Evolutionary conservation across 1,140 invertebrate genomes (phyloP), one percentile per base, ranked within the genome.

Genomic region (Neodiprion pinetum): DNA sequence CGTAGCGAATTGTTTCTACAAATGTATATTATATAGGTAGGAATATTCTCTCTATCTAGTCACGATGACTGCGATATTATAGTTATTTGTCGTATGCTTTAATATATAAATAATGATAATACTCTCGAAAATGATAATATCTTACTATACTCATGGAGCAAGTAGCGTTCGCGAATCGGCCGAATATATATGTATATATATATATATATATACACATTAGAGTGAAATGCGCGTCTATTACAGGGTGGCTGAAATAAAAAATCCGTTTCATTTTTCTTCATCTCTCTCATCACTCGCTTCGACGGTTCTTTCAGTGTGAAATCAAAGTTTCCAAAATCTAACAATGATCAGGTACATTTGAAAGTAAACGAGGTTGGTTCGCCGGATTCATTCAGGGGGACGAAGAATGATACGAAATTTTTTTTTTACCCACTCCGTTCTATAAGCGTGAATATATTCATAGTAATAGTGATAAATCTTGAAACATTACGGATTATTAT

Each of bases 81-180:
- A 12, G n/a, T 17, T 14, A 61, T 61, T 61, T 12, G 11, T 61
- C 53, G 4, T 17, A 40, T 40, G 28, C 28, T 40, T 40, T 40
- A 40, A 40, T 40, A 40, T 40, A 40, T 5, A 3, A 40, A 5
- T 40, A 40, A 40, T 40, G 28, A 61, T 61, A 17, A 61, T 61
- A 61, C 53, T 61, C 53, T 9, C n/a, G 53, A 5, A 5, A 61
- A 61, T 61, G 53, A 61, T 61, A 12, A 61, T 61, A 40, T 40
- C 28, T 40, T 40, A 40, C 28, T 40, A 40, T 40, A 40, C 53
- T 61, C 11, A 61, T 17, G 53, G 53, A 75, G 80, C 82, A 84
- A 82, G 82, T 84, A 85, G 82, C 81, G 79, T 85, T 85, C 82
- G 80, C 77, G 79, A 83, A 85, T 81, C 83, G 83, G 81, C 81